These are phyloP conservation scores for Pseudomyrmex dendroicus DNA, from an alignment of 1,140 invertebrate species.

Conservation along the genomic window DNA sequence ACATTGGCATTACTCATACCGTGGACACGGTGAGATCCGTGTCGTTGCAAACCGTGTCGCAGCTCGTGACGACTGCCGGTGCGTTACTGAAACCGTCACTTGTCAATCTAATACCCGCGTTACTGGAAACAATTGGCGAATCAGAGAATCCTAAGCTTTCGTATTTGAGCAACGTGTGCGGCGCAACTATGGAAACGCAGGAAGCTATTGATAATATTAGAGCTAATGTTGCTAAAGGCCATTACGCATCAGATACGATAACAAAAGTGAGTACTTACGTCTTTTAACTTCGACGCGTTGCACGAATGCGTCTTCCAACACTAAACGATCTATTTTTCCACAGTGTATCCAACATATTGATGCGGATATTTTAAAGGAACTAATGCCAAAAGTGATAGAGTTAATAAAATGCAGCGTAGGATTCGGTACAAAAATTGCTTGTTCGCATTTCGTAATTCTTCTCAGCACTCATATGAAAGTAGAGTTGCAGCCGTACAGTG, in stretches of 20 bases:
- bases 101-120: conserved; percentile 91
- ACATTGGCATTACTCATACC: conserved; percentile 91
- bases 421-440: conserved; percentile 94
- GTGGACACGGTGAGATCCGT: conserved; percentile 92
- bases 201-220: conserved; percentile 92
- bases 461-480: conserved; percentile 86
- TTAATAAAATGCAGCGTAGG: conserved; percentile 92
- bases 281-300: not conserved
- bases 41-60: conserved; percentile 93
- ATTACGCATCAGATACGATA: conserved; percentile 95
- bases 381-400: conserved; percentile 93
- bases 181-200: conserved; percentile 87
- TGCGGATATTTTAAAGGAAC: conserved; percentile 89
- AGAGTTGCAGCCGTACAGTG: conserved; percentile 88
- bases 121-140: conserved; percentile 94
- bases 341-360: conserved; percentile 94
- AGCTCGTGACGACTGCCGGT: conserved; percentile 93
- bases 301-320: not conserved
- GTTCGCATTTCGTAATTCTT: conserved; percentile 93
- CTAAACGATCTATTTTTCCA: conserved; percentile 72
- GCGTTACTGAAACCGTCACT: conserved; percentile 92
- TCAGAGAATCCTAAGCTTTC: conserved; percentile 92
- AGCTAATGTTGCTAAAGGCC: conserved; percentile 91
- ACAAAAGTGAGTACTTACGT: conserved; percentile 79
- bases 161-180: conserved; percentile 91